Percentiles rank a stretch among this genome's conserved stretches.
phyloP scores from a whole-genome alignment of 2,113 vertebrate genomes.

The Heptranchias perlo region DNA sequence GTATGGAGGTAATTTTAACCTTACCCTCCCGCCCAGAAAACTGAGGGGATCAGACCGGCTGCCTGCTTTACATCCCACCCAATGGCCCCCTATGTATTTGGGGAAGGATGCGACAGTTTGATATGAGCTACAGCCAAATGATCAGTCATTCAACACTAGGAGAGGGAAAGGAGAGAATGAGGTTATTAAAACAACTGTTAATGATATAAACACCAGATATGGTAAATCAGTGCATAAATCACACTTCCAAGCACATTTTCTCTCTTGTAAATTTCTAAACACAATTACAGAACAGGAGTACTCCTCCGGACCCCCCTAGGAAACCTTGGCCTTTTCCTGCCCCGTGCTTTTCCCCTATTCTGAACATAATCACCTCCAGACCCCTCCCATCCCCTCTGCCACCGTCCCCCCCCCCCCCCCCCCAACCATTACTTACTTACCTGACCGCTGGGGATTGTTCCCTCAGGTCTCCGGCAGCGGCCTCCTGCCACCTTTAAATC shows the following conservation, averaged over 20 bases:
- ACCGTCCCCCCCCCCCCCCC: too few species aligned
- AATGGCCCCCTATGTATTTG: neutral
- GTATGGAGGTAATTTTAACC: too few species aligned
- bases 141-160: neutral
- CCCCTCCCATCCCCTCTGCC: too few species aligned
- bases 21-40: too few species aligned
- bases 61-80: too few species aligned
- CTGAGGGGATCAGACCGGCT: too few species aligned
- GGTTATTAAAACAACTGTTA: neutral
- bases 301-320: neutral
- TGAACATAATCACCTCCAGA: neutral
- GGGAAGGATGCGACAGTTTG: too few species aligned
- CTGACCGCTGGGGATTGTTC: neutral
- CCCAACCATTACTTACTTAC: too few species aligned
- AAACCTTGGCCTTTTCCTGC: neutral
- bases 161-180: neutral
- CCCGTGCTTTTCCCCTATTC: neutral
- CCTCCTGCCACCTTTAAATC: neutral
- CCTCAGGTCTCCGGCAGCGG: neutral
- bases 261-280: neutral
- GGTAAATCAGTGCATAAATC: neutral
- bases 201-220: neutral
- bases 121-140: neutral
- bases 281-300: neutral
- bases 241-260: neutral